Base-by-base conservation (phyloP, 2,113 vertebrate genomes). In the Trichomycterus rosablanca region DNA sequence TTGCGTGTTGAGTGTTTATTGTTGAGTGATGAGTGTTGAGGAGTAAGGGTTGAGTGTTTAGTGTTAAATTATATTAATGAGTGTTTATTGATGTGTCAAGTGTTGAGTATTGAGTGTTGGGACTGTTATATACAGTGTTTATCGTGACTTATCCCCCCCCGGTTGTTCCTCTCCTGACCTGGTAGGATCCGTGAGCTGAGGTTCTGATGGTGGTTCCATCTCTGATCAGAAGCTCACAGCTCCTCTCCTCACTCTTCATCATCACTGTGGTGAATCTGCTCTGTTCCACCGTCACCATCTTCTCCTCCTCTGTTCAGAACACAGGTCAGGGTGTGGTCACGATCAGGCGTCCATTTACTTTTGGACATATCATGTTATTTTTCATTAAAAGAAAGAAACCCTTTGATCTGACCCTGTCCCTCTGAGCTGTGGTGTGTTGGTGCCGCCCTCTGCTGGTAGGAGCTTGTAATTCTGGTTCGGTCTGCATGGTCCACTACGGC, bases 381-480 rank as follows among this genome's bases (percentile, higher is more conserved):
- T n/a, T n/a, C n/a, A n/a, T n/a, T n/a, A n/a, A n/a, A n/a, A n/a
- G n/a, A n/a, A n/a, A n/a, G n/a, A n/a, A n/a, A n/a, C n/a, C n/a
- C n/a, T n/a, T n/a, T n/a, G n/a, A n/a, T n/a, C n/a, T 37, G 7
- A 37, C 37, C 37, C 12, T 1, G 11, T 5, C 37, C n/a, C 37
- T 57, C 69, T 63, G 64, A 28, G 32, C 11, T 11, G 4, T 2
- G 30, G 30, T 46, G 56, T 2, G 16, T 2, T 4, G 24, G 74
- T 60, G 26, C 24, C 73, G 80, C 59, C 66, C 54, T 53, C 44
- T 84, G 80, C 62, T 89, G 84, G 71, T 85, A 87, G 45, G 88
- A 81, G 14, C 84, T 93, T 6, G 84, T 95, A 64, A 97, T 96
- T 62, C 92, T 89, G 54, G 95, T 99, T 32, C 92, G 91, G 5